Evolutionary conservation across 2,797 vertebrate genomes (phyloP).

Genomic region (Neomorphus geoffroyi): DNA sequence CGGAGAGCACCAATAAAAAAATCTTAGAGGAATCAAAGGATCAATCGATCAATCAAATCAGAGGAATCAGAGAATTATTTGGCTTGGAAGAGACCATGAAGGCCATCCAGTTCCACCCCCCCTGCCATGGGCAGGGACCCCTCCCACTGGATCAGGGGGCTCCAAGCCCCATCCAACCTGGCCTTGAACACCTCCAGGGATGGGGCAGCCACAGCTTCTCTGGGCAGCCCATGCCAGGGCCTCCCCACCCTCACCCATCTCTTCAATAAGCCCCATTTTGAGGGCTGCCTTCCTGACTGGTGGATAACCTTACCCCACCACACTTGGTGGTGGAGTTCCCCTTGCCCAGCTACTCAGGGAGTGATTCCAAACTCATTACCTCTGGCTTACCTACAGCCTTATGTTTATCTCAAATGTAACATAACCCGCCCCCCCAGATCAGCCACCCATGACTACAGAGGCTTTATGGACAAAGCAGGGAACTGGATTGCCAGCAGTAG

Average conservation of each 20-base stretch:
- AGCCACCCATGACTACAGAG: slow-evolving; percentile 11
- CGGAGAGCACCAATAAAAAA: too few species aligned
- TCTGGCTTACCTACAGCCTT: neutral
- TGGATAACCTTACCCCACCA: neutral
- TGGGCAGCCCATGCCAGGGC: too few species aligned
- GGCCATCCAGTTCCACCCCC: too few species aligned
- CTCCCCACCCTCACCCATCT: neutral
- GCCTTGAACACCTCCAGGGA: too few species aligned
- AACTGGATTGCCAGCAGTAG: neutral
- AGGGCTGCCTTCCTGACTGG: fast-evolving
- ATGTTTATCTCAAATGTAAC: slow-evolving; percentile 40
- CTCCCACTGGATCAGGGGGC: too few species aligned
- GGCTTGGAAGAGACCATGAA: too few species aligned
- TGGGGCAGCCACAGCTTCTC: too few species aligned
- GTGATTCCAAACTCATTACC: slow-evolving; percentile 24
- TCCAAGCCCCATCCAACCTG: too few species aligned
- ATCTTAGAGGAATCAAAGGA: too few species aligned
- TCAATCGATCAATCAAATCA: too few species aligned
- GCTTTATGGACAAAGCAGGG: slow-evolving; percentile 63
- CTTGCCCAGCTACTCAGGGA: neutral
- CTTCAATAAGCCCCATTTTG: neutral
- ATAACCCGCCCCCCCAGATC: slow-evolving; percentile 10
- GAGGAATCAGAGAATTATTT: too few species aligned
- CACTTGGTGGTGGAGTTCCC: neutral
- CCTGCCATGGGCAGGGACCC: too few species aligned